Evolutionary conservation across 2,888 invertebrate genomes (phyloP).

Genomic region (Nematopogon swammerdamellus): DNA sequence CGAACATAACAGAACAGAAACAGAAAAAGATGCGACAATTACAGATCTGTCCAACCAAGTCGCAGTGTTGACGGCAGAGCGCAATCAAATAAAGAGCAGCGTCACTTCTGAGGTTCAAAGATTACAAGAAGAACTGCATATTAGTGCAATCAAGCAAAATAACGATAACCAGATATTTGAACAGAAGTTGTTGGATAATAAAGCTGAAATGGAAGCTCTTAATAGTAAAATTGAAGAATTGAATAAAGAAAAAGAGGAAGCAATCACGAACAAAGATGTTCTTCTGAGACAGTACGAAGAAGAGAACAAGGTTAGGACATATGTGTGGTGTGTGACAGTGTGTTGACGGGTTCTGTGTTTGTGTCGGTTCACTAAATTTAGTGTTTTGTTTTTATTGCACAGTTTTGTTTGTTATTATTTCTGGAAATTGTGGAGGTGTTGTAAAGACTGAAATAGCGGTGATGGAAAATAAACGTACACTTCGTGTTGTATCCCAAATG

Average conservation of each 20-base stretch:
- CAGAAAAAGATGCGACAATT: conserved; percentile 18
- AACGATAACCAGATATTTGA: background rate
- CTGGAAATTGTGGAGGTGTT: no score
- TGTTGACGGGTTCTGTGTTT: background rate
- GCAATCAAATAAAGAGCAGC: conserved; percentile 17
- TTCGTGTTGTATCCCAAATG: no score
- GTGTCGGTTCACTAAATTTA: background rate
- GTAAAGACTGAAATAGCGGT: no score
- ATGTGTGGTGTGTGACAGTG: background rate
- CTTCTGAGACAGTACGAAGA: conserved; percentile 23
- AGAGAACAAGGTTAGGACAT: conserved; percentile 34
- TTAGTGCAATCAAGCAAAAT: background rate
- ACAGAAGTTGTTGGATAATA: background rate
- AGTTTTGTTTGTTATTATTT: no score
- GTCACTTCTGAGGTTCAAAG: conserved; percentile 24
- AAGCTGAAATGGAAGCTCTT: conserved; percentile 19
- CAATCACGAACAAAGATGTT: conserved; percentile 6
- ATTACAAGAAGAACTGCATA: conserved; percentile 21
- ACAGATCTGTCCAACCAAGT: conserved; percentile 22
- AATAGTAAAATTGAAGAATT: conserved; percentile 27
- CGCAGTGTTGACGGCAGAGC: conserved; percentile 19
- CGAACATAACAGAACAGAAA: conserved; percentile 17
- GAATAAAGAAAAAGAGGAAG: conserved; percentile 4
- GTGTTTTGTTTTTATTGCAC: no score
- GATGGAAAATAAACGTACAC: no score